Percentiles rank a stretch among this genome's conserved stretches.
phyloP scores from a whole-genome alignment of 2,888 invertebrate species.

The Rutpela maculata region DNA sequence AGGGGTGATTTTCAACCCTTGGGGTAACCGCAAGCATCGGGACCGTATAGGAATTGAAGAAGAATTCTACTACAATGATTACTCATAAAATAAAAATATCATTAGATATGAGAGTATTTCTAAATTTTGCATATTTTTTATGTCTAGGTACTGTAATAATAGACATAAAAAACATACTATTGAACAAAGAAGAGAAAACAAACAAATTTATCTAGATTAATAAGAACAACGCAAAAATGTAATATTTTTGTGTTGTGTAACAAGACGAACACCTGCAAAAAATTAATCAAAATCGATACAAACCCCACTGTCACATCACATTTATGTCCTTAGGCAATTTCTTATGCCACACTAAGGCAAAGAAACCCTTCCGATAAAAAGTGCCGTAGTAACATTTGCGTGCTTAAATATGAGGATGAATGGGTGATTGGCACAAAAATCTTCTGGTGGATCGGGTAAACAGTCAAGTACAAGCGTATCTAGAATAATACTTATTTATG shows the following conservation, averaged over 20 bases:
- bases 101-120: too few relatives aligned
- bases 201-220: too few relatives aligned
- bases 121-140: too few relatives aligned
- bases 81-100: too few relatives aligned
- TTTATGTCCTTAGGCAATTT: slow-evolving; percentile 9
- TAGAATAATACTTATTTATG: too few relatives aligned
- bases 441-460: slow-evolving; percentile 27
- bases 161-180: too few relatives aligned
- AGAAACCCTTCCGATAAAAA: slow-evolving; percentile 45
- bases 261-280: neutral
- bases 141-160: too few relatives aligned
- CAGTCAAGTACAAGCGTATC: slow-evolving; percentile 10
- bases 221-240: neutral
- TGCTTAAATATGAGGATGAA: slow-evolving; percentile 37
- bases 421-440: slow-evolving; percentile 56
- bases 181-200: too few relatives aligned
- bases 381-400: neutral
- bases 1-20: too few relatives aligned
- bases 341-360: slow-evolving; percentile 18
- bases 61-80: too few relatives aligned
- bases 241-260: neutral
- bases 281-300: neutral
- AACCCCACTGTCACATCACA: neutral
- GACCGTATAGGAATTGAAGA: too few relatives aligned
- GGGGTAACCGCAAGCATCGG: too few relatives aligned